Evolutionary conservation across 1,140 invertebrate species (phyloP).

Genomic region (Chironomus striatipennis): DNA sequence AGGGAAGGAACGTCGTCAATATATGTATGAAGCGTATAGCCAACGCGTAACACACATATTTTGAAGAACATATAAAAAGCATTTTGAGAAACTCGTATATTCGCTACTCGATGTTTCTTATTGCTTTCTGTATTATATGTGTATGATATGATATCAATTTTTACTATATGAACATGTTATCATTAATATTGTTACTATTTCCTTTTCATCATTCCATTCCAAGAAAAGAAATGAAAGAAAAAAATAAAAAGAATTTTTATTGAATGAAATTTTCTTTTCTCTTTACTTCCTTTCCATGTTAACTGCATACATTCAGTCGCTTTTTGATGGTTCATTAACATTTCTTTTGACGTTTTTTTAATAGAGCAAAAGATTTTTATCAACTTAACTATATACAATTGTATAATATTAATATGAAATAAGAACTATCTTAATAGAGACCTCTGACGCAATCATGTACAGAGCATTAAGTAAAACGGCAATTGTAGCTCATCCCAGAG

Average conservation of each 20-base stretch:
- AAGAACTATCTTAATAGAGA: background rate
- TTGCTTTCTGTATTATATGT: background rate
- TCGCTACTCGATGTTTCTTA: background rate
- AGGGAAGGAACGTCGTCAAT: slow-evolving; percentile 11
- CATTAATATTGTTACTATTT: slow-evolving; percentile 17
- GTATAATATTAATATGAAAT: no score
- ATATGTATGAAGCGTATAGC: background rate
- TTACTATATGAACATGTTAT: slow-evolving; percentile 18
- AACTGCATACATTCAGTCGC: no score
- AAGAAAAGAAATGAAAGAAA: background rate
- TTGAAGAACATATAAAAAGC: slow-evolving; percentile 5
- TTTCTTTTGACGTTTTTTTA: no score
- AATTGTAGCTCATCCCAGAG: background rate
- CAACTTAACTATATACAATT: no score
- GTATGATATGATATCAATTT: slow-evolving; percentile 20
- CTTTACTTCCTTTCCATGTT: background rate
- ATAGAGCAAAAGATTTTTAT: no score
- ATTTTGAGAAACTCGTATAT: slow-evolving; percentile 5
- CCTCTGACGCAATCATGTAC: background rate
- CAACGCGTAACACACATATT: slow-evolving; percentile 5
- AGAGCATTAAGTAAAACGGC: background rate
- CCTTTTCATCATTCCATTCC: background rate
- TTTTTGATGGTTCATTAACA: no score
- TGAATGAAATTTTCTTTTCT: background rate
- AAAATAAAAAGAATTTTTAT: slow-evolving; percentile 17